phyloP scores from a whole-genome alignment of 2,888 invertebrate genomes.

The Phyllotreta cruciferae region DNA sequence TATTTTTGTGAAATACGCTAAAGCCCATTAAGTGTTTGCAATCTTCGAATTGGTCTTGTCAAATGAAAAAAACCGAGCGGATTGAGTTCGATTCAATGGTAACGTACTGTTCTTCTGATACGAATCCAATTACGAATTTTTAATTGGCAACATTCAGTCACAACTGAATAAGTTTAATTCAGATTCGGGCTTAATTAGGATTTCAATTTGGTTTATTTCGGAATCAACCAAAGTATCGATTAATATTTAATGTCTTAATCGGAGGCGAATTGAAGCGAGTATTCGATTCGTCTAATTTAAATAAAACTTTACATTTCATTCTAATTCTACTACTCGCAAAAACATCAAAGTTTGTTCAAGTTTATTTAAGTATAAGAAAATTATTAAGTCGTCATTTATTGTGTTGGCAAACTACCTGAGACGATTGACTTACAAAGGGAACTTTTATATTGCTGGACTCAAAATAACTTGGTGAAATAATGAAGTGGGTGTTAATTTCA shows the following conservation, averaged over 20 bases:
- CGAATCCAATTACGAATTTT: constrained; percentile 21
- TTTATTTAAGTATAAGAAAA: no score
- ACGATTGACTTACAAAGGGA: no score
- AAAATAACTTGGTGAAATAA: neutral
- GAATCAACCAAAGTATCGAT: constrained; percentile 6
- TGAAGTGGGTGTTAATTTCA: constrained; percentile 8
- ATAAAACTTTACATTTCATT: no score
- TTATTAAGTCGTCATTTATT: no score
- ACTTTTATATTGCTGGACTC: neutral
- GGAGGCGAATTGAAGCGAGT: neutral
- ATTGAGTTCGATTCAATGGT: constrained; percentile 11
- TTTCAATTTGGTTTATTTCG: constrained; percentile 8
- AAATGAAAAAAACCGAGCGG: constrained; percentile 3
- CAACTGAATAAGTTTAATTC: constrained; percentile 19
- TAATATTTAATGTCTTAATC: constrained; percentile 10
- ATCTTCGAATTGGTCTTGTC: constrained; percentile 14
- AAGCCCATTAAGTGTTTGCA: constrained; percentile 14
- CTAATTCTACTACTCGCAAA: no score
- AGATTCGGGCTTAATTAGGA: constrained; percentile 8
- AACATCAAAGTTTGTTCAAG: no score
- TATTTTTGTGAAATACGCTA: neutral
- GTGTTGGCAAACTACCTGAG: no score
- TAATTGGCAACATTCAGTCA: constrained; percentile 17
- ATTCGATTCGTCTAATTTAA: no score
- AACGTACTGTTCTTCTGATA: constrained; percentile 18